Evolutionary conservation across 2,888 invertebrate genomes (phyloP).

Genomic region (Nephrocerus scutellatus): DNA sequence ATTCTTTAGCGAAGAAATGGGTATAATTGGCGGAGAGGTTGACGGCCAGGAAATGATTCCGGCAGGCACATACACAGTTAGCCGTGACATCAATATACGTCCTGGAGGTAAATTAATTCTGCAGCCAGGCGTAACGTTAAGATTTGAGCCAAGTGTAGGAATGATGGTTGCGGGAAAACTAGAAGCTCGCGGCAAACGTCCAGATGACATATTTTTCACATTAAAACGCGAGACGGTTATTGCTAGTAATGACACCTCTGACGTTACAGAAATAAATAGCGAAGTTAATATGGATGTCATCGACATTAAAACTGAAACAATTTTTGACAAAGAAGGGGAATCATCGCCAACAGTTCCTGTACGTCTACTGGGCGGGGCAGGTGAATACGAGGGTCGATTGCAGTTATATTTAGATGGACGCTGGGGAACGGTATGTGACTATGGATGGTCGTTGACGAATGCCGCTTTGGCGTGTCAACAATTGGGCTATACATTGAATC

Average conservation of each 20-base stretch:
- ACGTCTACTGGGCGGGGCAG: constrained; percentile 72
- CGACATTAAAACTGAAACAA: constrained; percentile 54
- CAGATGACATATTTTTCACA: constrained; percentile 73
- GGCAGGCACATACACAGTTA: constrained; percentile 84
- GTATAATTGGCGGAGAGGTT: constrained; percentile 82
- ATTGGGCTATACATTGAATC: constrained; percentile 85
- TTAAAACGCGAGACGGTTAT: constrained; percentile 68
- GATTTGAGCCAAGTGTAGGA: constrained; percentile 87
- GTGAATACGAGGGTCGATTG: constrained; percentile 76
- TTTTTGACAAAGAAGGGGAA: constrained; percentile 52
- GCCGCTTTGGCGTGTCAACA: constrained; percentile 94
- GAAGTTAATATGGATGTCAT: constrained; percentile 48
- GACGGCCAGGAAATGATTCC: constrained; percentile 78
- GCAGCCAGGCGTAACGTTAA: constrained; percentile 79
- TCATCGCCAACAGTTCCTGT: constrained; percentile 61
- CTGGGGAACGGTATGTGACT: constrained; percentile 98
- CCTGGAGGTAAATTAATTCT: constrained; percentile 88
- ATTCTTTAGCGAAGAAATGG: constrained; percentile 63
- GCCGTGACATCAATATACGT: constrained; percentile 87
- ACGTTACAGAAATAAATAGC: constrained; percentile 51
- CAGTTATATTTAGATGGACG: constrained; percentile 75
- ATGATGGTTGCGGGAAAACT: constrained; percentile 94
- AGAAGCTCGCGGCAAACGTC: constrained; percentile 71
- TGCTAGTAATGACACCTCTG: constrained; percentile 57
- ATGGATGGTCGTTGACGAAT: constrained; percentile 87